These are phyloP conservation scores for Coracias cyanogaster DNA, from an alignment of 2,797 vertebrate genomes.

Conservation along the genomic window DNA sequence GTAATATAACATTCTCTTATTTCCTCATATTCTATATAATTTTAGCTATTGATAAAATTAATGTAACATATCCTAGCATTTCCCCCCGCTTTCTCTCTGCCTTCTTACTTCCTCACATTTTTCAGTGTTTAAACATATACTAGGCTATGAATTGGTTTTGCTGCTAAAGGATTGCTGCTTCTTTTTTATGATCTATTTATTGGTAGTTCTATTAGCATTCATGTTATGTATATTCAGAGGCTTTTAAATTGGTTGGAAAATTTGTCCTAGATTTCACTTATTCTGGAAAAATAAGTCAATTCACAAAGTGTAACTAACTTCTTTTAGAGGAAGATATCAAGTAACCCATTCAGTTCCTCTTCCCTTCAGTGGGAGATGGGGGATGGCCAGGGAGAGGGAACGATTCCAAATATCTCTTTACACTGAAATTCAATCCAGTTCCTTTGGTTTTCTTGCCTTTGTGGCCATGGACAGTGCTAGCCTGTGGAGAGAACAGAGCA, in stretches of 20 bases:
- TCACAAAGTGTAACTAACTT: not conserved
- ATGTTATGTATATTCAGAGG: not conserved
- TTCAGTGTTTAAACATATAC: not conserved
- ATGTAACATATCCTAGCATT: not conserved
- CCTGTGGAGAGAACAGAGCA: not conserved
- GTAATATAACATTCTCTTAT: not conserved
- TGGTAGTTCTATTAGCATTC: not conserved
- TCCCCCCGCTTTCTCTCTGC: not conserved
- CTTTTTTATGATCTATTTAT: not conserved
- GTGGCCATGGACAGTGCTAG: not conserved
- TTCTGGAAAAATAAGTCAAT: conserved; percentile 11
- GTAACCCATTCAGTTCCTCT: not conserved
- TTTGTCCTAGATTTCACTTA: not conserved
- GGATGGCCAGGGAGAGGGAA: not conserved
- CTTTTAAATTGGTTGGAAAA: not conserved
- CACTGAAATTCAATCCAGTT: not conserved
- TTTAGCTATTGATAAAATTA: not conserved
- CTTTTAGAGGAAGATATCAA: not conserved
- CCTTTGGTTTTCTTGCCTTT: not conserved
- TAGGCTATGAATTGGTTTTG: not conserved
- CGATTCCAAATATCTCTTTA: not conserved
- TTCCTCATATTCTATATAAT: not conserved
- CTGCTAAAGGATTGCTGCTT: not conserved
- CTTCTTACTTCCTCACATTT: not conserved
- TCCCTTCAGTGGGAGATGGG: not conserved